phyloP scores from a whole-genome alignment of 2,888 invertebrate species.

The Callimorpha dominula region DNA sequence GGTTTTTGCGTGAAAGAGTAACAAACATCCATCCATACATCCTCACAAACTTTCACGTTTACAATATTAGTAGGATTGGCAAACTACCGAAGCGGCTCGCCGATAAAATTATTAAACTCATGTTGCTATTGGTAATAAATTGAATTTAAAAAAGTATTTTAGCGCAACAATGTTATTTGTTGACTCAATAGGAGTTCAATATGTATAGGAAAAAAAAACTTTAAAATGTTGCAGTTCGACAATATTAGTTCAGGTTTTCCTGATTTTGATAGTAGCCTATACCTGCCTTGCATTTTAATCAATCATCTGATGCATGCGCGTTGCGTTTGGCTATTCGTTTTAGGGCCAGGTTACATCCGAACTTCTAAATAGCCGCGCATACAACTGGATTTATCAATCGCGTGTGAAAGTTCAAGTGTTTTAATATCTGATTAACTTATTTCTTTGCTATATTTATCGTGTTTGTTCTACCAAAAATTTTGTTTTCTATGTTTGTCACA shows the following conservation, averaged over 20 bases:
- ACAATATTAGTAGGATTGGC: no score
- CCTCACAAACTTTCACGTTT: no score
- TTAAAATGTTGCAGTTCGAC: not conserved
- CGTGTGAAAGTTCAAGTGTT: conserved; percentile 12
- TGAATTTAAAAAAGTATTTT: no score
- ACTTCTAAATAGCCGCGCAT: conserved; percentile 28
- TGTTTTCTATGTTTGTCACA: not conserved
- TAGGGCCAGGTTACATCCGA: conserved; percentile 8
- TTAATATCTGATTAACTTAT: no score
- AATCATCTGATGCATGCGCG: conserved; percentile 60
- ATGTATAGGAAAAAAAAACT: no score
- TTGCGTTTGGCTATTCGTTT: conserved; percentile 26
- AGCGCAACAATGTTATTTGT: no score
- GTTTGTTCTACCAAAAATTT: not conserved
- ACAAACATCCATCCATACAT: no score
- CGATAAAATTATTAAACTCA: no score
- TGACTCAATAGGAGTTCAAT: no score
- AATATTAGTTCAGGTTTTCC: not conserved
- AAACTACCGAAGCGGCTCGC: no score
- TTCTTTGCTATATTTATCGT: not conserved
- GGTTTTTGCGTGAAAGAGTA: no score
- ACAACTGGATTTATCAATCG: not conserved
- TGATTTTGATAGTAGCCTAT: conserved; percentile 6
- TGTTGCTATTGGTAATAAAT: no score
- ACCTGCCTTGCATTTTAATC: conserved; percentile 52